A percentile compares a stretch with the other conserved stretches of the same genome.
Conservation (phyloP, 2,113 vertebrate species). For the Nestor notabilis region DNA sequence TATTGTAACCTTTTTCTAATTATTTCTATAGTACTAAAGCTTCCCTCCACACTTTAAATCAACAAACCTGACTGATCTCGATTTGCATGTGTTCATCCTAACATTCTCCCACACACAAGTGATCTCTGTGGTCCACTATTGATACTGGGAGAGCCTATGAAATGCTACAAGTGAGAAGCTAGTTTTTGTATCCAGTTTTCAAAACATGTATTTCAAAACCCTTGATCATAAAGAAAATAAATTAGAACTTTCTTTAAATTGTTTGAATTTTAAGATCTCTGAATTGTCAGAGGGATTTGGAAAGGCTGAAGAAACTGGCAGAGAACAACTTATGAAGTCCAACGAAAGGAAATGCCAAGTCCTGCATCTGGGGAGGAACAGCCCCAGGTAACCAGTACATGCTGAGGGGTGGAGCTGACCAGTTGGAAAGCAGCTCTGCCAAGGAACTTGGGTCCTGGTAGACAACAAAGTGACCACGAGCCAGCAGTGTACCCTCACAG, state of each 20-base stretch:
- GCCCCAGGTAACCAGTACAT: not conserved
- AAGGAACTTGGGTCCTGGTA: not conserved
- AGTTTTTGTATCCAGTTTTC: not conserved
- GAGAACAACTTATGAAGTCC: not conserved
- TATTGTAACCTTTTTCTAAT: not conserved
- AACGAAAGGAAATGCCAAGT: not conserved
- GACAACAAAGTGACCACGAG: not conserved
- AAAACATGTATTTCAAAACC: not conserved
- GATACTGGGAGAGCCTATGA: not conserved
- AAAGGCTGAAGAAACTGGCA: not conserved
- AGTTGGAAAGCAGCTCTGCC: not conserved
- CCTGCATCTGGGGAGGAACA: not conserved
- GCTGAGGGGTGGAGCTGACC: not conserved
- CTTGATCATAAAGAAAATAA: not conserved
- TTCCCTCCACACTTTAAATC: not conserved
- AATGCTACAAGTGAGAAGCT: not conserved
- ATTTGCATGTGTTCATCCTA: not conserved
- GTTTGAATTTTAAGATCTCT: not conserved
- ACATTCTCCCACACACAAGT: fast-evolving
- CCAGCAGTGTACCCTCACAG: not conserved
- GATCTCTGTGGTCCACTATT: not conserved
- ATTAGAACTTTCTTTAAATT: not conserved
- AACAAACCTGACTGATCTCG: not conserved
- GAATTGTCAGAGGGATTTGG: not conserved
- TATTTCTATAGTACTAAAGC: not conserved